A percentile compares a stretch with the other conserved stretches of the same genome.
Evolutionary conservation across 2,888 invertebrate genomes (phyloP).

Genomic region (Drosophila pegasa): DNA sequence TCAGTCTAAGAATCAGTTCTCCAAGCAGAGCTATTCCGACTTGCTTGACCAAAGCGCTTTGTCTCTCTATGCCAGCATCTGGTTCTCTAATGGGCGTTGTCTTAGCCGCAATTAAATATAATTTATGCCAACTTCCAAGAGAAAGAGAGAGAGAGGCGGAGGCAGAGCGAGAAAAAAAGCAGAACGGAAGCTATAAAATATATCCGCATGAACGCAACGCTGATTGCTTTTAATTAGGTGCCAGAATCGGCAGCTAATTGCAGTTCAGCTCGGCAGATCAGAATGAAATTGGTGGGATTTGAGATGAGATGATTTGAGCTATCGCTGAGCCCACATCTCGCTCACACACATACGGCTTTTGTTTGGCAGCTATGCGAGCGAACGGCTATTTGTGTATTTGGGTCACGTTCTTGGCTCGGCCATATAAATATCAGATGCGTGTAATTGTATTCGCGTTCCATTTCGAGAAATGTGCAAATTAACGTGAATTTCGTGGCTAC

Average conservation of each 20-base stretch:
- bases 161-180: constrained; percentile 18
- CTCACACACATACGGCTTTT: constrained; percentile 20
- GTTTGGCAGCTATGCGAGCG: constrained; percentile 19
- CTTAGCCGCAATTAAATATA: constrained; percentile 51
- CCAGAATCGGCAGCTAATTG: constrained; percentile 51
- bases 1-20: not conserved
- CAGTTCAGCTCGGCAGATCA: constrained; percentile 24
- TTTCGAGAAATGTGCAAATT: constrained; percentile 74
- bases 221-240: constrained; percentile 69
- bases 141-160: not conserved
- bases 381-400: constrained; percentile 71
- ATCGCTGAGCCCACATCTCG: constrained; percentile 27
- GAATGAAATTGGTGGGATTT: constrained; percentile 23
- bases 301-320: constrained; percentile 33
- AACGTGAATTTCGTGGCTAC: constrained; percentile 73
- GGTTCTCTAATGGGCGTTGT: constrained; percentile 32
- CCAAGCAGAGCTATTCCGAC: not conserved
- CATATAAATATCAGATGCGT: constrained; percentile 35
- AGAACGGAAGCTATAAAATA: constrained; percentile 72
- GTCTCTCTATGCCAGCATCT: not conserved
- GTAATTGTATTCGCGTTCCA: constrained; percentile 67
- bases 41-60: not conserved
- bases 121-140: constrained; percentile 32
- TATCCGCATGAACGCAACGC: constrained; percentile 48
- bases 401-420: constrained; percentile 71